Percentiles rank a stretch among this genome's conserved stretches.
These are phyloP conservation scores for Vulpes ferrilata DNA, from an alignment of 2,113 vertebrate genomes.

Conservation along the genomic window DNA sequence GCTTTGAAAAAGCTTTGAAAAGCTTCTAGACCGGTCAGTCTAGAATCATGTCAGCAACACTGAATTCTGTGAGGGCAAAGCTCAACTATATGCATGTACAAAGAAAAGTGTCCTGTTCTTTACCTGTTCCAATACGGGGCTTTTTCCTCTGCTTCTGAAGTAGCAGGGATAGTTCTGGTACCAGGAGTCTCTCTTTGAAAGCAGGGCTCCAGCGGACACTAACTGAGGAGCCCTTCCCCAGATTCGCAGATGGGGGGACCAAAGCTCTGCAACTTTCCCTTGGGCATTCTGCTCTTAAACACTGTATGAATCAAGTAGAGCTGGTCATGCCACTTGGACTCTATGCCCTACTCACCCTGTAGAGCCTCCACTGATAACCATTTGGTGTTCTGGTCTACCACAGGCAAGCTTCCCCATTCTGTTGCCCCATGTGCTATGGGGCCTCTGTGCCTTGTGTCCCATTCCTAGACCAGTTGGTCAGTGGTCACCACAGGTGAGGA, in stretches of 20 bases:
- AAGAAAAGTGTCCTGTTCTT: neutral
- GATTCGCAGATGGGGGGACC: too few relatives aligned
- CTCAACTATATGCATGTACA: neutral
- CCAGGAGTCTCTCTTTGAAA: accelerated
- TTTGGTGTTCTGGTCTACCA: neutral
- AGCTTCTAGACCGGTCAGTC: neutral
- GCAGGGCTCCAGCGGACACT: too few relatives aligned
- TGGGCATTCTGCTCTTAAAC: neutral
- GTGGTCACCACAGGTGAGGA: accelerated
- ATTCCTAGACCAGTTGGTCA: neutral
- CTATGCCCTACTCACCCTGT: accelerated
- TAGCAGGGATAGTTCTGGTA: neutral
- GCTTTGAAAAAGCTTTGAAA: too few relatives aligned
- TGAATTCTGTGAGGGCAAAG: too few relatives aligned
- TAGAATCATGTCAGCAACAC: neutral
- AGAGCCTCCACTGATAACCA: too few relatives aligned
- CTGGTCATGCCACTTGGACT: accelerated
- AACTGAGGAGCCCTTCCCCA: accelerated
- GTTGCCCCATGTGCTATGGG: accelerated
- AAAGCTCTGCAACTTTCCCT: neutral
- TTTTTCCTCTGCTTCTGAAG: neutral
- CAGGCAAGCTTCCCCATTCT: too few relatives aligned
- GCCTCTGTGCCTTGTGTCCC: neutral
- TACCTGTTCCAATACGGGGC: neutral
- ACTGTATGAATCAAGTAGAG: neutral